Evolutionary conservation across 2,113 vertebrate species (phyloP), one percentile per base, ranked within the genome.

Genomic region (Apteryx mantelli): DNA sequence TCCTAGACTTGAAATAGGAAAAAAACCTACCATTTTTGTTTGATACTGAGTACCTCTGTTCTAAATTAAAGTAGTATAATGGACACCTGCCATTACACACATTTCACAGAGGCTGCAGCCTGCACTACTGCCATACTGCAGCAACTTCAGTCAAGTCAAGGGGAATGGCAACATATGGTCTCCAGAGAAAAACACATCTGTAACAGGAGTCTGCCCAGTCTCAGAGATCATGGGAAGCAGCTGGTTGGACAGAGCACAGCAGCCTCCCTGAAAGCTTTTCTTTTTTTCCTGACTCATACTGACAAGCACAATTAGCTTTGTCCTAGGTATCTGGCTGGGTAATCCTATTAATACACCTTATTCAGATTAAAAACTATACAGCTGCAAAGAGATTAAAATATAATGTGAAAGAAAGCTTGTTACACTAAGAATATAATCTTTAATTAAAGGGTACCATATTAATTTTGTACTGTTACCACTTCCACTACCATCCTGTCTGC

Each of bases 11-110:
- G 44, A 56, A 24, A 52, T 7, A n/a, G 32, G 11, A 44, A 44
- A 44, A 44, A 44, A 44, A 38, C 7, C 36, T 44, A 44, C 42
- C 42, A 44, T 44, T 44, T 44, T 44, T 65, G 21, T 32, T 7
- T 4, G 7, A 13, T n/a, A 30, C 5, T 4, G n/a, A 42, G 12
- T 17, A n/a, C 11, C 14, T 69, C 66, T 24, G 18, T 8, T 17
- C 30, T 5, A 1, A 8, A 7, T 0, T 55, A 44, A 58, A 3
- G 5, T 0, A 2, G 52, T 4, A 32, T 0, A 56, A 26, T 4
- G 30, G 20, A 42, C 3, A 30, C 0, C 3, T 5, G 6, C 2
- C 2, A 1, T 4, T 36, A 22, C 58, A 6, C 56, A 15, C 22
- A 0, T 21, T 15, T 52, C 30, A 4, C 38, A 24, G 61, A 46